phyloP scores from a whole-genome alignment of 35 echinoderm and acorn worm genomes.

The Apostichopus japonicus region DNA sequence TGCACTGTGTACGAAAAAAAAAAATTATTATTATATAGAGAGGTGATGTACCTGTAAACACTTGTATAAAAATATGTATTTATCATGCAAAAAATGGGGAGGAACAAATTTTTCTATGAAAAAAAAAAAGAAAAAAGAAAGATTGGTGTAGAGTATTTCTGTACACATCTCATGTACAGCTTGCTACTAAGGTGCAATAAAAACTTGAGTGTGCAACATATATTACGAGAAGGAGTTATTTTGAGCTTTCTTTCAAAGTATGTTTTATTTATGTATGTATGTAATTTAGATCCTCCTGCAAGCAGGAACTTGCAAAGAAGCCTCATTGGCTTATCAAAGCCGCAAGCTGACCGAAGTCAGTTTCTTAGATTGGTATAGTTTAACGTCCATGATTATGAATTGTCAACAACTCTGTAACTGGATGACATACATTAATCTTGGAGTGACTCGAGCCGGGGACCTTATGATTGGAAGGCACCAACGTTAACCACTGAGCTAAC shows the following conservation, averaged over 20 bases:
- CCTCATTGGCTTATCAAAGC: too few species aligned
- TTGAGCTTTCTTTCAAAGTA: background rate
- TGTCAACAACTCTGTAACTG: too few species aligned
- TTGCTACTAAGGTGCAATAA: slow-evolving; percentile 64
- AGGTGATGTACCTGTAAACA: slow-evolving; percentile 51
- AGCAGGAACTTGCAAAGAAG: too few species aligned
- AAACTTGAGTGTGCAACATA: slow-evolving; percentile 52
- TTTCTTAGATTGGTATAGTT: background rate
- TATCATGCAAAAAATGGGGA: slow-evolving; percentile 32
- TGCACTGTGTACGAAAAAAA: slow-evolving; percentile 48
- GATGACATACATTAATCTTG: too few species aligned
- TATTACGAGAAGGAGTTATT: background rate
- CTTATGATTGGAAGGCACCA: too few species aligned
- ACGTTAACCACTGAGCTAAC: too few species aligned
- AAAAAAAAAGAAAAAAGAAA: background rate
- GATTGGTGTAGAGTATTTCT: slow-evolving; percentile 60
- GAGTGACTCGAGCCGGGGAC: too few species aligned
- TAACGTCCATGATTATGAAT: background rate
- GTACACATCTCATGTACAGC: slow-evolving; percentile 61
- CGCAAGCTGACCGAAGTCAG: too few species aligned
- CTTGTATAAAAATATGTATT: slow-evolving; percentile 59
- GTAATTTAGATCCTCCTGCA: too few species aligned
- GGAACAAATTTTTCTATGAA: slow-evolving; percentile 56
- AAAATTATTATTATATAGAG: slow-evolving; percentile 36
- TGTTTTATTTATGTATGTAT: background rate